Percentiles rank a stretch among this genome's conserved stretches.
Conservation (phyloP, 2,113 vertebrate species). For the Athene noctua region DNA sequence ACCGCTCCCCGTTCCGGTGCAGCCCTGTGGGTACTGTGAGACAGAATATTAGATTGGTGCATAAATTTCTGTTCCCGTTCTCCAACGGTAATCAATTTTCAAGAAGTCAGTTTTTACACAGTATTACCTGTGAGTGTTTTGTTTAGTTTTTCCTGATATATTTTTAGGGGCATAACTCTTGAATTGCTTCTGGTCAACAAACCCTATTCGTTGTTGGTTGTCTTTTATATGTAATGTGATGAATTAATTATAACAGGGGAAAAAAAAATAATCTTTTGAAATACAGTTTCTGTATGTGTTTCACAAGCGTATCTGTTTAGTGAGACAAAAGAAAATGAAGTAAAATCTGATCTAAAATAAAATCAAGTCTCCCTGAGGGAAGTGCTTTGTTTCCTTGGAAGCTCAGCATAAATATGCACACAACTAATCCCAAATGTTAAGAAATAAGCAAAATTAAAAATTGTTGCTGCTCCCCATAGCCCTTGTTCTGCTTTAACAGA, state of each 20-base stretch:
- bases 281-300: neutral
- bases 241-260: neutral
- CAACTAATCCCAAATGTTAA: neutral
- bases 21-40: neutral
- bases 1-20: neutral
- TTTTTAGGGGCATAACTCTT: neutral
- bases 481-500: neutral
- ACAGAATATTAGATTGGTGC: neutral
- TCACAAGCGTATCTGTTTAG: neutral
- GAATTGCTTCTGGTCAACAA: neutral
- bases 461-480: rapidly evolving
- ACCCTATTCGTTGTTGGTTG: neutral
- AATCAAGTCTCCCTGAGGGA: neutral
- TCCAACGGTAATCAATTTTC: rapidly evolving
- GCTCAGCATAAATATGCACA: neutral
- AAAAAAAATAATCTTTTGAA: neutral
- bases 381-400: neutral
- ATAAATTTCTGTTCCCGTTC: neutral
- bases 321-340: neutral
- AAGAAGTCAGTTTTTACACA: neutral
- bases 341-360: neutral
- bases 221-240: neutral
- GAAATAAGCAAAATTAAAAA: neutral
- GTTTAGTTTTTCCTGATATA: neutral
- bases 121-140: neutral